Conservation (phyloP, 1,140 invertebrate species). For the Drosophila bifasciata region DNA sequence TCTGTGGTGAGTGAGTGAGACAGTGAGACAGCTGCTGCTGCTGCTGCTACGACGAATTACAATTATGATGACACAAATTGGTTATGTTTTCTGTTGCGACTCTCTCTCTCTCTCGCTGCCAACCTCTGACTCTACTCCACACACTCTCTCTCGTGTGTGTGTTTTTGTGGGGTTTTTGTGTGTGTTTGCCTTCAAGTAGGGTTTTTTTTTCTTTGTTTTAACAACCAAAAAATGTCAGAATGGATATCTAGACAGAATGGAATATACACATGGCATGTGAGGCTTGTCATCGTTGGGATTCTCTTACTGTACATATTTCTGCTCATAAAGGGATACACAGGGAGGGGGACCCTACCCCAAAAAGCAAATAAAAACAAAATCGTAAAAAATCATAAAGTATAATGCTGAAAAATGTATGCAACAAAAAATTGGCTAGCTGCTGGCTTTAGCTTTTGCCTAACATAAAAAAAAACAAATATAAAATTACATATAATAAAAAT, state of each 20-base stretch:
- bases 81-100: conserved; percentile 67
- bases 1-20: conserved; percentile 3
- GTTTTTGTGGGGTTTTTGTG: conserved; percentile 31
- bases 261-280: conserved; percentile 60
- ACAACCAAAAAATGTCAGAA: conserved; percentile 57
- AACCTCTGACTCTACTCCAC: neutral
- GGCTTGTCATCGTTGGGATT: conserved; percentile 64
- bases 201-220: conserved; percentile 34
- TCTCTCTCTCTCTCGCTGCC: conserved; percentile 38
- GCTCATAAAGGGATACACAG: too few species aligned
- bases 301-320: conserved; percentile 33
- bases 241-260: conserved; percentile 54
- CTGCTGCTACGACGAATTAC: conserved; percentile 60
- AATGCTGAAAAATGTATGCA: conserved; percentile 75
- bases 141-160: too few species aligned
- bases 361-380: conserved; percentile 70
- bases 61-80: conserved; percentile 82
- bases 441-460: conserved; percentile 40
- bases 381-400: conserved; percentile 76
- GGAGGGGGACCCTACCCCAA: neutral
- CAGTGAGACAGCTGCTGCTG: conserved; percentile 5
- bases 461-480: conserved; percentile 65
- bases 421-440: conserved; percentile 60
- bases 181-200: conserved; percentile 36
- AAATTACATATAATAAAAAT: conserved; percentile 74